Percentiles rank a stretch among this genome's conserved stretches.
These are phyloP conservation scores for Conus ventricosus DNA, from an alignment of 1,140 invertebrate species.

Conservation along the genomic window DNA sequence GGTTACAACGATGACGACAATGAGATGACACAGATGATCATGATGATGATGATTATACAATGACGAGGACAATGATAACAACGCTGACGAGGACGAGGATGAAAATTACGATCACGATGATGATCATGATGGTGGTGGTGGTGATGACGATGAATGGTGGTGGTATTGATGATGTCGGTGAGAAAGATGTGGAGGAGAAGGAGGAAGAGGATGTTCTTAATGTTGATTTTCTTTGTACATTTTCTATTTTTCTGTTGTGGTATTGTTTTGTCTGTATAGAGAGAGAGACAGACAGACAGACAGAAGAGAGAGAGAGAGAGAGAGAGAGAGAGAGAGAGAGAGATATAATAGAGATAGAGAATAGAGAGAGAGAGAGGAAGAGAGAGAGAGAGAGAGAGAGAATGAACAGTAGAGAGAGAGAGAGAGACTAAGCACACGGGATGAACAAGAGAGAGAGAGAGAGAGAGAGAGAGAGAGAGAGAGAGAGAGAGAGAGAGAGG, in stretches of 20 bases:
- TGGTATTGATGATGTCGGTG: no score
- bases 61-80: no score
- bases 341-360: no score
- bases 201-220: no score
- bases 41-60: neutral
- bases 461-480: slow-evolving; percentile 27
- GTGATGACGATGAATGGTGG: neutral
- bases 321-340: no score
- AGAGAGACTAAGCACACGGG: neutral
- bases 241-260: no score
- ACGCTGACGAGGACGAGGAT: no score
- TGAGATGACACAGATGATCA: neutral
- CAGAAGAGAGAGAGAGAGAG: neutral
- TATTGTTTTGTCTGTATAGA: no score
- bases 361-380: no score
- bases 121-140: neutral
- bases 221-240: no score
- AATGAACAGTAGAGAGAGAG: neutral
- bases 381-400: slow-evolving; percentile 13
- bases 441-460: neutral
- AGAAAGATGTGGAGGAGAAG: no score
- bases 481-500: slow-evolving; percentile 23
- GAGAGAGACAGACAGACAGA: neutral
- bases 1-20: neutral
- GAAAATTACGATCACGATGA: neutral